phyloP scores from a whole-genome alignment of 2,888 invertebrate genomes.

The Ischnura elegans region DNA sequence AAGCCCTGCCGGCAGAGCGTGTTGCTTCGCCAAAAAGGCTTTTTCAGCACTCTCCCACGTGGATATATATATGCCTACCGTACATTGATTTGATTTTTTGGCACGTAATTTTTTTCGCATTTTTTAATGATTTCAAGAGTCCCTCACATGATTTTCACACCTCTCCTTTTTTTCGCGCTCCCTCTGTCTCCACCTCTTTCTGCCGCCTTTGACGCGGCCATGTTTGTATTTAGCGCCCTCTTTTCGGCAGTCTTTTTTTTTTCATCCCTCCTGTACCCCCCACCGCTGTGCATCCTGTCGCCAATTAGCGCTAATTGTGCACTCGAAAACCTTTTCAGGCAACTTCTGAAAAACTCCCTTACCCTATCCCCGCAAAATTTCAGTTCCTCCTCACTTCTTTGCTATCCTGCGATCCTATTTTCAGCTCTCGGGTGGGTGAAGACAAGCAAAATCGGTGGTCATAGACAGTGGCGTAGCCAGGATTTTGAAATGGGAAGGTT shows the following conservation, averaged over 20 bases:
- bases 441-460: no score
- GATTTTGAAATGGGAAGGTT: no score
- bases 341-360: background rate
- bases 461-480: no score
- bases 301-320: constrained; percentile 64
- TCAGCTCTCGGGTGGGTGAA: no score
- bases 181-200: constrained; percentile 35
- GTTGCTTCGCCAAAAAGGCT: constrained; percentile 28
- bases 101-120: background rate
- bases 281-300: constrained; percentile 37
- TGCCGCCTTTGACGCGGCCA: background rate
- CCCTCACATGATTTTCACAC: background rate
- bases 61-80: background rate
- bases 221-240: constrained; percentile 28
- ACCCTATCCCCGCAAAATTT: background rate
- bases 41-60: background rate
- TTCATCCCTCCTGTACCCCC: background rate
- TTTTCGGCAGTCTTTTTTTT: constrained; percentile 11
- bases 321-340: constrained; percentile 34
- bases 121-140: background rate
- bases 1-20: background rate
- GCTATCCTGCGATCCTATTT: no score
- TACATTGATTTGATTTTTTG: no score
- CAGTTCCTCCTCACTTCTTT: background rate
- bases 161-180: background rate